Conservation (phyloP, 2,888 invertebrate genomes). For the Meta bourneti region DNA sequence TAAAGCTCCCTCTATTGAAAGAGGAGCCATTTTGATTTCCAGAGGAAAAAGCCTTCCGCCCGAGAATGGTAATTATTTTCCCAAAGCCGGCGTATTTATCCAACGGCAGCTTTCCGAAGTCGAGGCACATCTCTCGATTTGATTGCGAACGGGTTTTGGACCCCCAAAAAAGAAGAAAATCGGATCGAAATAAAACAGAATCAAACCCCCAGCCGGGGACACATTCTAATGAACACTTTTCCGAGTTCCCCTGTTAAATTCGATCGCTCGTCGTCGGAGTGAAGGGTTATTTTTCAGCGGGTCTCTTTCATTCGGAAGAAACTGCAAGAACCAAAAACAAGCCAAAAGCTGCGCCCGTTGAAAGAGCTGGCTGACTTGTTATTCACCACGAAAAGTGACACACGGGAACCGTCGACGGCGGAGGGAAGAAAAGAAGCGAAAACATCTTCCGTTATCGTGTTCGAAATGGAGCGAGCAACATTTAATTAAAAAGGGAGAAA, state of each 20-base stretch:
- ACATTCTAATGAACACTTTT: constrained; percentile 41
- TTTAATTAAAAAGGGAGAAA: constrained; percentile 53
- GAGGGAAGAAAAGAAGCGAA: constrained; percentile 29
- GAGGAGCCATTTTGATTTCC: not conserved
- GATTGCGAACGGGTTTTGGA: not conserved
- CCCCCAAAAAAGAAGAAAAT: not conserved
- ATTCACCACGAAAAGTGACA: not conserved
- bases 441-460: constrained; percentile 21
- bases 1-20: not conserved
- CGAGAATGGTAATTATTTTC: not conserved
- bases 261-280: constrained; percentile 18
- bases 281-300: constrained; percentile 21
- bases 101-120: not conserved
- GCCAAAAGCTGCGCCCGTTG: not conserved
- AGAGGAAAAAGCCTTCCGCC: not conserved
- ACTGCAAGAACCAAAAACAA: not conserved
- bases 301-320: constrained; percentile 15
- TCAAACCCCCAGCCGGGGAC: not conserved
- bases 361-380: no score
- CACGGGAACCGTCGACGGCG: not conserved
- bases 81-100: not conserved
- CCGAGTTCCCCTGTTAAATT: constrained; percentile 1
- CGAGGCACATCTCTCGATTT: not conserved
- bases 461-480: constrained; percentile 13
- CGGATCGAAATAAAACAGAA: not conserved